Percentiles rank a stretch among this genome's conserved stretches.
Evolutionary conservation across 1,140 invertebrate genomes (phyloP).

Genomic region (Chlorops oryzae): DNA sequence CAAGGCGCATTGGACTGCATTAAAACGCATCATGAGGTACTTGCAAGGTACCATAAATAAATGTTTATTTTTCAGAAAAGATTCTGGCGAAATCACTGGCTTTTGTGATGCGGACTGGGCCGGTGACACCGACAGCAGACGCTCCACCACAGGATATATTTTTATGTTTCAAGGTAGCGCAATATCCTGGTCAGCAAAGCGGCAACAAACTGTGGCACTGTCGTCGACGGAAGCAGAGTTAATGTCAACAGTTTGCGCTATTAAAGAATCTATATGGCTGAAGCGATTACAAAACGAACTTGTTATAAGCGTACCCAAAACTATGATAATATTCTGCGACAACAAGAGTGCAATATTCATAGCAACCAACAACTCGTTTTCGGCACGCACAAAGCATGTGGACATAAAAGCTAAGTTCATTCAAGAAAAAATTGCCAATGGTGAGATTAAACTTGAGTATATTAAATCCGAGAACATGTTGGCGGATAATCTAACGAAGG

Average conservation of each 20-base stretch:
- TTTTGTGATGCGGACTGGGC: slow-evolving; percentile 24
- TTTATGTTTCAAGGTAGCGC: slow-evolving; percentile 24
- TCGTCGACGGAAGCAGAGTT: slow-evolving; percentile 42
- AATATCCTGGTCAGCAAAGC: slow-evolving; percentile 34
- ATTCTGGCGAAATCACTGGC: slow-evolving; percentile 4
- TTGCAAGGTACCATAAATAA: slow-evolving; percentile 34
- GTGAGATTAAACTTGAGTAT: slow-evolving; percentile 16
- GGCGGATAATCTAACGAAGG: slow-evolving; percentile 25
- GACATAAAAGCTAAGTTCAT: slow-evolving; percentile 26
- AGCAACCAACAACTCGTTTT: slow-evolving; percentile 13
- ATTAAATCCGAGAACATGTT: slow-evolving; percentile 21
- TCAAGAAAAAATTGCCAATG: slow-evolving; percentile 12
- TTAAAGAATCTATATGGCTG: slow-evolving; percentile 18
- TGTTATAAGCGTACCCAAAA: background rate
- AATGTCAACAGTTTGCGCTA: slow-evolving; percentile 24
- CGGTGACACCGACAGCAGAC: slow-evolving; percentile 15
- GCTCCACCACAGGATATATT: slow-evolving; percentile 37
- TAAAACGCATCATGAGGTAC: slow-evolving; percentile 40
- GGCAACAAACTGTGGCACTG: slow-evolving; percentile 31
- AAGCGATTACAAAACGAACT: slow-evolving; percentile 5
- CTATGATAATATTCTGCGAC: slow-evolving; percentile 18
- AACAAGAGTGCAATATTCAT: slow-evolving; percentile 28
- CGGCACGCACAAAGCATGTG: slow-evolving; percentile 26
- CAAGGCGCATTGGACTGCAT: slow-evolving; percentile 30
- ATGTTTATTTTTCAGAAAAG: background rate